Evolutionary conservation across 1,140 invertebrate genomes (phyloP).

Genomic region (Popillia japonica): DNA sequence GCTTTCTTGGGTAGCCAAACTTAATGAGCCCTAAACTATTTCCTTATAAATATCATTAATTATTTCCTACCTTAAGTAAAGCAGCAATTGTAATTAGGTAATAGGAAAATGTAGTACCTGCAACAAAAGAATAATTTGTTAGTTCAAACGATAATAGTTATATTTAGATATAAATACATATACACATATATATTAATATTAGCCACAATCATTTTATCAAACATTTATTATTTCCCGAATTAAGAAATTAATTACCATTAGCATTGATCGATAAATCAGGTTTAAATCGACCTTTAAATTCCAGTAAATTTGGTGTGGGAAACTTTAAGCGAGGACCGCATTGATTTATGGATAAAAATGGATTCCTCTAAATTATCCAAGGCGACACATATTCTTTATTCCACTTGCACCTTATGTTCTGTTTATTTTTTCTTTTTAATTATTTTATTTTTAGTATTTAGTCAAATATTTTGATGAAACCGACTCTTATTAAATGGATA

Average conservation of each 20-base stretch:
- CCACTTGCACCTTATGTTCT: not conserved
- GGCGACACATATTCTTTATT: not conserved
- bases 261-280: not conserved
- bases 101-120: too few species aligned
- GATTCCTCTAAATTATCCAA: not conserved
- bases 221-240: not conserved
- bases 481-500: not conserved
- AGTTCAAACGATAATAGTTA: too few species aligned
- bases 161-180: too few species aligned
- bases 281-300: slow-evolving; percentile 9
- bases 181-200: not conserved
- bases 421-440: not conserved
- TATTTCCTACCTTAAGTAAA: too few species aligned
- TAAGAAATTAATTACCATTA: slow-evolving; percentile 20
- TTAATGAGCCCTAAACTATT: too few species aligned
- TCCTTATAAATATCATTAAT: too few species aligned
- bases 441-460: not conserved
- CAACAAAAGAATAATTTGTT: too few species aligned
- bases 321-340: not conserved
- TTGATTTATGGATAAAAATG: not conserved
- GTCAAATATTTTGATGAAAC: not conserved
- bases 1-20: too few species aligned
- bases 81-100: too few species aligned
- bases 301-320: slow-evolving; percentile 12
- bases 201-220: not conserved